Percentiles rank a stretch among this genome's conserved stretches.
Conservation (phyloP, 2,113 vertebrate genomes). For the Tylochromis polylepis region DNA sequence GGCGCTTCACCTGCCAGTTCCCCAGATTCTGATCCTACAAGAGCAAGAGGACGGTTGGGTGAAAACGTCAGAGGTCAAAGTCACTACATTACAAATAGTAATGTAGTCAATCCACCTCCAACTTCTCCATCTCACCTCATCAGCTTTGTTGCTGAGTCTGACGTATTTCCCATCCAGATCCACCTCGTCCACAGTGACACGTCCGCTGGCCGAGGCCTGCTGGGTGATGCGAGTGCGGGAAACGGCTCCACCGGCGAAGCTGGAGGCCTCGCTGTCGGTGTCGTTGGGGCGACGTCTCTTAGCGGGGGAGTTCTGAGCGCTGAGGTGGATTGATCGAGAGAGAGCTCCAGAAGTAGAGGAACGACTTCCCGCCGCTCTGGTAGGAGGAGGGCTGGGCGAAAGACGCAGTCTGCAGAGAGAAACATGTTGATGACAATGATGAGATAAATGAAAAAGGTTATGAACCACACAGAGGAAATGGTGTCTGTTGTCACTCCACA, state of each 20-base stretch:
- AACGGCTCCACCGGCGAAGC: constrained; percentile 68
- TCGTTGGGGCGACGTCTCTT: constrained; percentile 89
- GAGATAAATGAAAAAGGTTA: fast-evolving
- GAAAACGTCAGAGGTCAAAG: neutral
- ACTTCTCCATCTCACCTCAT: constrained; percentile 75
- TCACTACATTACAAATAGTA: fast-evolving
- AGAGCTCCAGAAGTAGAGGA: constrained; percentile 58
- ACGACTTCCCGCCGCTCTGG: constrained; percentile 68
- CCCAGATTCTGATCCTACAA: constrained; percentile 89
- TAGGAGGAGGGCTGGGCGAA: constrained; percentile 85
- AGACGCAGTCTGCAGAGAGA: constrained; percentile 79
- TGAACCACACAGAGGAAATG: neutral
- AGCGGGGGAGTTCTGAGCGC: constrained; percentile 62
- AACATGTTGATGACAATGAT: neutral
- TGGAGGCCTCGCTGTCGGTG: constrained; percentile 75
- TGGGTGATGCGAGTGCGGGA: constrained; percentile 86
- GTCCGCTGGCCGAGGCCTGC: constrained; percentile 89
- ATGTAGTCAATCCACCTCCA: neutral
- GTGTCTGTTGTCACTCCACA: neutral
- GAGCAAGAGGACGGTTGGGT: neutral
- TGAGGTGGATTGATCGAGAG: constrained; percentile 16
- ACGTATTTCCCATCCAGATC: constrained; percentile 92
- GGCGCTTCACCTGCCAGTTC: constrained; percentile 93
- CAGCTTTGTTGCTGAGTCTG: constrained; percentile 91
- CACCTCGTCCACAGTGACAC: constrained; percentile 90